Evolutionary conservation across 1,140 invertebrate genomes (phyloP), one percentile per base, ranked within the genome.

Genomic region (Pinna nobilis): DNA sequence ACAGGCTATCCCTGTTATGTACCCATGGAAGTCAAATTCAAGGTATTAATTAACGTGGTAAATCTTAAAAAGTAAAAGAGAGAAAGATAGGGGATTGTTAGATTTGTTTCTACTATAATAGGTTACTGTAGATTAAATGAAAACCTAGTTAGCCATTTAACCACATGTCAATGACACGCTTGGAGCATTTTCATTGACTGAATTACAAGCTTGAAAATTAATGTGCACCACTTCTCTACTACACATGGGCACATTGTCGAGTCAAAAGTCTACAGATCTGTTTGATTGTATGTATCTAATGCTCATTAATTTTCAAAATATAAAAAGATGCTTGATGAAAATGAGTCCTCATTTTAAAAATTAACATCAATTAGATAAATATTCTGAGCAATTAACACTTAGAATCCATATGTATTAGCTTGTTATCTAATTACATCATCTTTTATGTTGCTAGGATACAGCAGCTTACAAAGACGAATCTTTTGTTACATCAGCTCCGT

Each of bases 1-100:
- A 94, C 93, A 15, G 85, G 86, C 15, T 65, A 76, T 51, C 77
- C 83, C 23, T 96, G 96, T 84, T 95, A 97, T 81, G 94, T 94
- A 6, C 93, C 94, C 67, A 90, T 98, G 53, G 91, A 92, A 81
- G 91, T 94, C 50, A 87, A 76, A 57, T 89, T 88, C 59, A 90
- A 87, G 82, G 89, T 88, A 64, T 37, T 55, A 23, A 11, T 32
- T 11, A 44, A 44, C 9, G 9, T 11, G 39, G n/a, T n/a, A 44
- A 44, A n/a, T 44, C 9, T 44, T 44, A 11, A 44, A 9, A 44
- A n/a, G 9, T 44, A 44, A 11, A 11, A 44, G 9, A 44, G n/a
- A n/a, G n/a, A n/a, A n/a, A n/a, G n/a, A n/a, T n/a, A n/a, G n/a
- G n/a, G n/a, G n/a, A 44, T n/a, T 44, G 9, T 44, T 44, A 44